Evolutionary conservation across 2,797 vertebrate genomes (phyloP).

Genomic region (Apodemus agrarius): DNA sequence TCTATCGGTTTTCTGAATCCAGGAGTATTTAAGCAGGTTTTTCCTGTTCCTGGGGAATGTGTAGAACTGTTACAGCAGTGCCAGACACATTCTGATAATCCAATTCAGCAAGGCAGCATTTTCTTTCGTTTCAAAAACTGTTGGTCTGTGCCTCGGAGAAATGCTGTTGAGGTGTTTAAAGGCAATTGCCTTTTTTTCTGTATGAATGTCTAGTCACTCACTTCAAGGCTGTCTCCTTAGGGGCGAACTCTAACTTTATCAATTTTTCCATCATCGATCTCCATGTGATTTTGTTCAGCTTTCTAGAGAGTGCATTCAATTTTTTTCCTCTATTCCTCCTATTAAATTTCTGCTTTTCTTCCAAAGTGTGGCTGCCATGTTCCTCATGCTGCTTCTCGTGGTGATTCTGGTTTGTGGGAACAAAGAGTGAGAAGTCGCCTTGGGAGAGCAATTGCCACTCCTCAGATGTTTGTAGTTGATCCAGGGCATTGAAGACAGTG

Average conservation of each 20-base stretch:
- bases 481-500: accelerated
- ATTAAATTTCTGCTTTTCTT: background rate
- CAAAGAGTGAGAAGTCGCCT: background rate
- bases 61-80: background rate
- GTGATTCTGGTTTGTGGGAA: background rate
- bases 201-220: background rate
- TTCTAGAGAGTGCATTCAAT: background rate
- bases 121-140: background rate
- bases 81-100: background rate
- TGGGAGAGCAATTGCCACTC: background rate
- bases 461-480: background rate
- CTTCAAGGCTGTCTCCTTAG: background rate
- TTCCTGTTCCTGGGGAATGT: background rate
- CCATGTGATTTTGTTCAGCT: background rate
- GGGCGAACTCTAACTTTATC: background rate
- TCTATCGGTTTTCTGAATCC: background rate
- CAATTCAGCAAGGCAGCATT: background rate
- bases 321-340: background rate
- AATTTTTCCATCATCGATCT: background rate
- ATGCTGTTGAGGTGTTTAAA: background rate
- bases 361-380: background rate
- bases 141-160: background rate
- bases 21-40: background rate
- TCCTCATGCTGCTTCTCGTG: background rate
- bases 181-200: background rate